A percentile compares a stretch with the other conserved stretches of the same genome.
Evolutionary conservation across 2,888 invertebrate genomes (phyloP).

Genomic region (Tinea pellionella): DNA sequence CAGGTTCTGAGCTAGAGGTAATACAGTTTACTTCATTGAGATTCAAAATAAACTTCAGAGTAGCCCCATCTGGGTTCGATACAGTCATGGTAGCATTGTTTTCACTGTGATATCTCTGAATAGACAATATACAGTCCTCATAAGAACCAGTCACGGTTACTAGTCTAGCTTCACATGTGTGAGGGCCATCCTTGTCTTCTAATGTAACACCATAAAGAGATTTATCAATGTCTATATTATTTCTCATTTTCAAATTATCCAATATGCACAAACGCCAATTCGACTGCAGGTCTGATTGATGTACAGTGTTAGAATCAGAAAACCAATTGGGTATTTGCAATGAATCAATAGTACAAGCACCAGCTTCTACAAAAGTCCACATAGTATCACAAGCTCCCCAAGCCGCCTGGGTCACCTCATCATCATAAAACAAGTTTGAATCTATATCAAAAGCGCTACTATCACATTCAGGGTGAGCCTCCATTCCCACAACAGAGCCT

Average conservation of each 20-base stretch:
- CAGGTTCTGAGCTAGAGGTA: constrained; percentile 83
- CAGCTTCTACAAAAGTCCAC: constrained; percentile 85
- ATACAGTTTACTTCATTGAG: constrained; percentile 83
- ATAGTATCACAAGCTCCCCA: constrained; percentile 85
- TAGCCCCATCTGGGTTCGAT: constrained; percentile 80
- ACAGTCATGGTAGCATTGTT: constrained; percentile 81
- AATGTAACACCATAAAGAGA: constrained; percentile 80
- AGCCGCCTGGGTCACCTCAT: constrained; percentile 77
- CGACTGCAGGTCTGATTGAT: constrained; percentile 74
- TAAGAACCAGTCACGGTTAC: constrained; percentile 64
- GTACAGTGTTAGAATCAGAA: constrained; percentile 69
- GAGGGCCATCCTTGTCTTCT: constrained; percentile 88
- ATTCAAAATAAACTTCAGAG: constrained; percentile 78
- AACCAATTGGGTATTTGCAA: constrained; percentile 83
- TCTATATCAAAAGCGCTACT: constrained; percentile 85
- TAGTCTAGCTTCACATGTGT: constrained; percentile 83
- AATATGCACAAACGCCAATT: constrained; percentile 83
- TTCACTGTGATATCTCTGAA: constrained; percentile 83
- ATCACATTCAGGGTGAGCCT: constrained; percentile 88
- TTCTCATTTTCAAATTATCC: constrained; percentile 73
- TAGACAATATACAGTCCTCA: constrained; percentile 82
- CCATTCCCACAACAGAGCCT: constrained; percentile 85
- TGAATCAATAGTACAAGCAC: constrained; percentile 82
- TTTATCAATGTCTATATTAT: constrained; percentile 58
- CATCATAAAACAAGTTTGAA: constrained; percentile 84